Evolutionary conservation across 2,888 invertebrate species (phyloP).

Genomic region (Lithophane semibrunnea): DNA sequence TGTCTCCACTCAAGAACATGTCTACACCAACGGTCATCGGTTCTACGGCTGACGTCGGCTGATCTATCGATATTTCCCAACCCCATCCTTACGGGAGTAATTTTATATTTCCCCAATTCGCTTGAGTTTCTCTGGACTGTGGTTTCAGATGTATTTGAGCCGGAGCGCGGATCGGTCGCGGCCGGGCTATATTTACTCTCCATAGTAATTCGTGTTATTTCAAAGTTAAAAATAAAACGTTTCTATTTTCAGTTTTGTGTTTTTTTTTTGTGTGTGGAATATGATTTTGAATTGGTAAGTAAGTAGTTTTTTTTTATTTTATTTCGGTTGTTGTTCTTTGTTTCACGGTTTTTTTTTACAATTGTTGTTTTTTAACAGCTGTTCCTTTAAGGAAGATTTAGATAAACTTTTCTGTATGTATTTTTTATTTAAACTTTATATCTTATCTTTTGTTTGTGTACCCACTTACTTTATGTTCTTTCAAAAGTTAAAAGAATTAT

Average conservation of each 20-base stretch:
- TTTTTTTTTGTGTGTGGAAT: conserved; percentile 73
- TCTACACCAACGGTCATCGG: not conserved
- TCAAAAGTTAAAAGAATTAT: not conserved
- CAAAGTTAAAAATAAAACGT: conserved; percentile 52
- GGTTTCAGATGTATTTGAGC: conserved; percentile 72
- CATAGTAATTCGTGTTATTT: conserved; percentile 33
- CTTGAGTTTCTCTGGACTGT: conserved; percentile 76
- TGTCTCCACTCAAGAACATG: not conserved
- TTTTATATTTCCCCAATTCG: conserved; percentile 84
- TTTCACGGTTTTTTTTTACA: no score
- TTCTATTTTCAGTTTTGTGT: conserved; percentile 48
- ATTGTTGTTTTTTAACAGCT: conserved; percentile 8
- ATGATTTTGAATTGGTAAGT: conserved; percentile 88
- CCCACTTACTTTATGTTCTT: not conserved
- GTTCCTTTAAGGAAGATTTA: not conserved
- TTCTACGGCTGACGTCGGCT: not conserved
- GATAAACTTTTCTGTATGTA: not conserved
- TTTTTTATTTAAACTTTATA: not conserved
- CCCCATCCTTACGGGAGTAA: conserved; percentile 70
- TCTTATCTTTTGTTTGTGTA: not conserved
- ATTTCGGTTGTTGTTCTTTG: not conserved
- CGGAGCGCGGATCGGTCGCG: conserved; percentile 75
- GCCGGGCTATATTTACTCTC: conserved; percentile 57
- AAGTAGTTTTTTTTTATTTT: conserved; percentile 70
- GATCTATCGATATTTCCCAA: conserved; percentile 29